Base-by-base conservation (phyloP, 2,113 vertebrate genomes). In the Spheniscus mendiculus region DNA sequence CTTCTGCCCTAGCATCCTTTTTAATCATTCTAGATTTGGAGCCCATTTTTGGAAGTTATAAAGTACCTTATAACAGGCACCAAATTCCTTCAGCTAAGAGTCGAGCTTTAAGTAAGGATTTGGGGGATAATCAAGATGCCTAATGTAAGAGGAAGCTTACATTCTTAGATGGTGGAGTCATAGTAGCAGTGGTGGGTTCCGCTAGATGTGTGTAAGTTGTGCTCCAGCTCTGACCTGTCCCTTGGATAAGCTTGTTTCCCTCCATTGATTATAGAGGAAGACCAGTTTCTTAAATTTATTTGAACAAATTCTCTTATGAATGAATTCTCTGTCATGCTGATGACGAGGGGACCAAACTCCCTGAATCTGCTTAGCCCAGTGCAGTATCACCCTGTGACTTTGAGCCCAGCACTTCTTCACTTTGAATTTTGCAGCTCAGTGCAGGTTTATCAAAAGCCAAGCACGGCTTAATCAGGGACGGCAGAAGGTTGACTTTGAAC, bases 401-500 rank as follows among this genome's bases (percentile, higher is more conserved):
- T 96, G 88, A 96, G 92, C 82, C 70, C 49, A 80, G 85, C 44
- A 7, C 56, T 87, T 47, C 58, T 73, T 83, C 88, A 10, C 66
- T 38, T 63, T 65, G 70, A 49, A 77, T 83, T 95, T 36, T 95
- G 90, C 82, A 93, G 78, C 78, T 96, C 65, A 10, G 44, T 89
- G 90, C 91, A 89, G 91, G 71, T 93, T 96, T 92, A 62, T 92
- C 86, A 66, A 45, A 44, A 90, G 53, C 79, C 15, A 15, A 15
- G 79, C 66, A 32, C 1, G 0, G 74, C 49, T 92, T 76, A 65
- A 90, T 95, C 62, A 4, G 91, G 79, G 71, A 40, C 88, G 85
- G 90, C 14, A 1, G 53, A 66, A 1, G 1, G 38, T 38, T 91
- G 90, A 44, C 94, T 94, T 92, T 92, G 94, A 96, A 73, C 53